phyloP scores from a whole-genome alignment of 30 jellyfish, hydroid and myxozoan genomes.

The Morbakka virulenta region DNA sequence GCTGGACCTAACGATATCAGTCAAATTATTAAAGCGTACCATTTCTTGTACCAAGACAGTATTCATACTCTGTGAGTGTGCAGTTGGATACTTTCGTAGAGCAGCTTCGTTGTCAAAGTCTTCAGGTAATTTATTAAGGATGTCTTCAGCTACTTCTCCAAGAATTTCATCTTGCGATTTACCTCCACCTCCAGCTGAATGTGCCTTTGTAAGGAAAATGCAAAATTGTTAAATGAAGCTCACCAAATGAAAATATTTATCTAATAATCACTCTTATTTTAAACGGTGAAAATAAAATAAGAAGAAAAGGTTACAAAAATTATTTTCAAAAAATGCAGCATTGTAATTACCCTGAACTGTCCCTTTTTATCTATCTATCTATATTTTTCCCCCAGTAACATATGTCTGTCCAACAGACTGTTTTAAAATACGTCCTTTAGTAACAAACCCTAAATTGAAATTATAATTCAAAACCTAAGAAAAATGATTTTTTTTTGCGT shows the following conservation, averaged over 20 bases:
- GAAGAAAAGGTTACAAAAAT: background rate
- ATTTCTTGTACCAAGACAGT: conserved; percentile 92
- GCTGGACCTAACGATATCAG: conserved; percentile 72
- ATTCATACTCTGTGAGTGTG: conserved; percentile 91
- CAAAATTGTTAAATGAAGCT: background rate
- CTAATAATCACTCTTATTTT: background rate
- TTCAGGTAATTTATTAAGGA: conserved; percentile 70
- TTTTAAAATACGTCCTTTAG: too few relatives aligned
- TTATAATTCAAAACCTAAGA: too few relatives aligned
- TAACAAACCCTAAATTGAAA: too few relatives aligned
- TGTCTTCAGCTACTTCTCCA: conserved; percentile 89
- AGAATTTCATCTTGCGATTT: conserved; percentile 83
- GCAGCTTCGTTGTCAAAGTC: conserved; percentile 87
- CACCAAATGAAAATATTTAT: background rate
- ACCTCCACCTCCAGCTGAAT: conserved; percentile 79
- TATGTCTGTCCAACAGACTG: too few relatives aligned
- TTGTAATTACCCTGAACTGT: too few relatives aligned
- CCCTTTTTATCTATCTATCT: too few relatives aligned
- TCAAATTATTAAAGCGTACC: conserved; percentile 85
- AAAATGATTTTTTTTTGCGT: too few relatives aligned
- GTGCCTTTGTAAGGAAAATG: conserved; percentile 43
- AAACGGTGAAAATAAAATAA: background rate
- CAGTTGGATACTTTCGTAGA: conserved; percentile 76
- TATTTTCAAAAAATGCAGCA: background rate
- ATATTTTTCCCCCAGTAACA: too few relatives aligned